These are phyloP conservation scores for Agrotis segetum DNA, from an alignment of 2,888 invertebrate species.

Conservation along the genomic window DNA sequence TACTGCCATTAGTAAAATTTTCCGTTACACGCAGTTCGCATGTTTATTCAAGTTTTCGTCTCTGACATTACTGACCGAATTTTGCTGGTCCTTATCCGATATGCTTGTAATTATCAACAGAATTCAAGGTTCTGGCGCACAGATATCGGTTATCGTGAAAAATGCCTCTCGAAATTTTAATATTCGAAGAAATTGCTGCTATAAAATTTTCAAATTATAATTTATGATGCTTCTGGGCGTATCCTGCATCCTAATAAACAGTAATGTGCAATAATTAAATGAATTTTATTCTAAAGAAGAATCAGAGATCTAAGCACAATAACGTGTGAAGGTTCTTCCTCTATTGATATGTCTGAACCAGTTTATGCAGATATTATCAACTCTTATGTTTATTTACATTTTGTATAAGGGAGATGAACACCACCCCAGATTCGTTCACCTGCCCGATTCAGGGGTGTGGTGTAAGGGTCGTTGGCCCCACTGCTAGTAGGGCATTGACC, in stretches of 20 bases:
- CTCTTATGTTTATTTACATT: conserved; percentile 57
- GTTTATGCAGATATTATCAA: conserved; percentile 34
- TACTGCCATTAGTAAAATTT: conserved; percentile 64
- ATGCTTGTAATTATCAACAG: conserved; percentile 39
- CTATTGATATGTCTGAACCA: conserved; percentile 43
- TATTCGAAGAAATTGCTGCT: neutral
- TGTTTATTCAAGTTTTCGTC: conserved; percentile 36
- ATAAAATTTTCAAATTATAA: conserved; percentile 15
- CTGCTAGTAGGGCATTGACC: conserved; percentile 76
- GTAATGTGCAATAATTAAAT: conserved; percentile 30
- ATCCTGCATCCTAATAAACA: conserved; percentile 28
- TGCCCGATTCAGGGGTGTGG: conserved; percentile 71
- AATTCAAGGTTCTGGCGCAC: conserved; percentile 41
- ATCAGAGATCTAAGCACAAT: conserved; percentile 33
- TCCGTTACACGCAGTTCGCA: conserved; percentile 52
- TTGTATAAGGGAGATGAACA: conserved; percentile 55
- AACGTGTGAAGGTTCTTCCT: conserved; percentile 54
- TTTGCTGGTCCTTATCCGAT: conserved; percentile 41
- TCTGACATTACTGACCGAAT: conserved; percentile 47
- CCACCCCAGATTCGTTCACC: conserved; percentile 70
- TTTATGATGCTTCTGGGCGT: conserved; percentile 14
- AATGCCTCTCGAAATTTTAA: conserved; percentile 14
- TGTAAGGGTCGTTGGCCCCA: conserved; percentile 75
- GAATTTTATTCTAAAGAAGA: conserved; percentile 38
- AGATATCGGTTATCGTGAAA: conserved; percentile 41